Evolutionary conservation across 2,113 vertebrate genomes (phyloP), one percentile per base, ranked within the genome.

Genomic region (Sialia sialis): DNA sequence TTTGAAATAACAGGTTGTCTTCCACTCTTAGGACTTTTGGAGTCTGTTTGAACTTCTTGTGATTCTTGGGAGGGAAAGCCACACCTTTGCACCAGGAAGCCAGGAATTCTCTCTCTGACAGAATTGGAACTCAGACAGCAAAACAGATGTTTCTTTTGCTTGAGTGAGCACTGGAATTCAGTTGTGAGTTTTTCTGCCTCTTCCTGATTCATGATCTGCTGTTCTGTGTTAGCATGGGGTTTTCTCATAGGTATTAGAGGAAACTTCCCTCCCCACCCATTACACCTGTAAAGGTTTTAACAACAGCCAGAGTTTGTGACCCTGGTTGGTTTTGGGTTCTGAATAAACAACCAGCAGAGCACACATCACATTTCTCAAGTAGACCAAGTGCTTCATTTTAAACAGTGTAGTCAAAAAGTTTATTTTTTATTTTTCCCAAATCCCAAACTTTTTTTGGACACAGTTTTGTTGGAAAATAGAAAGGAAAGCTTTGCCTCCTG

Each of bases 1-100:
- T 74, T 89, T 83, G 58, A 89, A 95, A 83, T 84, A 88, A 62
- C 91, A 95, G 85, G 82, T 90, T 96, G 82, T 93, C 76, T 46
- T 80, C 14, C 4, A 25, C 69, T 87, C 77, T n/a, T 32, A 34
- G 59, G 60, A 48, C 32, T 87, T 79, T 38, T 67, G 75, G 67
- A 91, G 63, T 75, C 84, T 86, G 75, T 90, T 88, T 84, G 67
- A 82, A 93, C 88, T 63, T 91, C 84, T 88, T 90, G 43, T 70
- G 32, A 48, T 80, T 46, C 38, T 85, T 51, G 91, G 68, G 60
- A 94, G 87, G 87, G 89, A 90, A 93, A 81, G 87, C 89, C 85
- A 81, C 84, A 90, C 89, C 85, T 96, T 62, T 86, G 83, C 70
- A 87, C 5, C 75, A 72, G 84, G 81, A 89, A 92, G 69, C n/a